A percentile compares a stretch with the other conserved stretches of the same genome.
Evolutionary conservation across 2,113 vertebrate species (phyloP).

Genomic region (Nicator chloris): DNA sequence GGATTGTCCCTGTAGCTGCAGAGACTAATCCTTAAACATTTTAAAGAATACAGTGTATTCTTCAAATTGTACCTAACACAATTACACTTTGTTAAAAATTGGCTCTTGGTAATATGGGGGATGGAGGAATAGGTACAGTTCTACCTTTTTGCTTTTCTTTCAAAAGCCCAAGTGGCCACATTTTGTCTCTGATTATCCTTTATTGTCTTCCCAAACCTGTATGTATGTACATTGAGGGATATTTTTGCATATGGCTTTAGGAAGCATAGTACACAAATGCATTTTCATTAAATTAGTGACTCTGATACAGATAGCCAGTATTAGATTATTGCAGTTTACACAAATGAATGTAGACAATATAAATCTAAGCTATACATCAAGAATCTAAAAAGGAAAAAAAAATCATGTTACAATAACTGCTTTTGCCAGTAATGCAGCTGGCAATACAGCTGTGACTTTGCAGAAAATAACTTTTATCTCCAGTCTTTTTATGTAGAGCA

Average conservation of each 20-base stretch:
- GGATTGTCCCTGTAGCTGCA: conserved; percentile 74
- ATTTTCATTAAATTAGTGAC: conserved; percentile 1
- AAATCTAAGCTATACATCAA: conserved; percentile 35
- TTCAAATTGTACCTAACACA: conserved; percentile 73
- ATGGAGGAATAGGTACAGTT: background rate
- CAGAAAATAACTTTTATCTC: conserved; percentile 66
- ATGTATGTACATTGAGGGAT: background rate
- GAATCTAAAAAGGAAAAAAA: background rate
- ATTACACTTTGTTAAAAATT: conserved; percentile 81
- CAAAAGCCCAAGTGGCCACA: background rate
- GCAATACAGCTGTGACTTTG: conserved; percentile 55
- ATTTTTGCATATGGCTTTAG: background rate
- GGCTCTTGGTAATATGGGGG: conserved; percentile 50
- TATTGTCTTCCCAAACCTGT: background rate
- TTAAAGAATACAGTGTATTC: conserved; percentile 75
- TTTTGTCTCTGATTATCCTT: background rate
- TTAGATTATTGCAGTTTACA: background rate
- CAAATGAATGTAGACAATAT: background rate
- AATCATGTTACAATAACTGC: background rate
- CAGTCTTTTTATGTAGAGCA: conserved; percentile 40
- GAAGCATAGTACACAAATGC: background rate
- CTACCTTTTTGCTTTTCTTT: background rate
- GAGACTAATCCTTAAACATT: conserved; percentile 64
- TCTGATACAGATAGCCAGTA: background rate
- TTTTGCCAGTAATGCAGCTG: conserved; percentile 61